Evolutionary conservation across 2,888 invertebrate genomes (phyloP).

Genomic region (Strigamia maritima): DNA sequence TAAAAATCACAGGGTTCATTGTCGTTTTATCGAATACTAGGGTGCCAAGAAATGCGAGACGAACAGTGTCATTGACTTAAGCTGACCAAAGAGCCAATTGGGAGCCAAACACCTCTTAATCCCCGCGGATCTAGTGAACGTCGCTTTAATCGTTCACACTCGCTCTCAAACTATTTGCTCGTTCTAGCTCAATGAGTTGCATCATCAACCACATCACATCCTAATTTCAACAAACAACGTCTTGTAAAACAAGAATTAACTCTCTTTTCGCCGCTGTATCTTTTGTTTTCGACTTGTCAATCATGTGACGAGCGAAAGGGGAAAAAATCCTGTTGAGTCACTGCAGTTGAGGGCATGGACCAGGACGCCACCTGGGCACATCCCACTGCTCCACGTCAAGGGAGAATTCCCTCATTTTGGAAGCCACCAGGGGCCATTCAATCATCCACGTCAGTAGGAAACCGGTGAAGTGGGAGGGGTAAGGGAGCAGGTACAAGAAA

Average conservation of each 20-base stretch:
- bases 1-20: background rate
- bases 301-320: background rate
- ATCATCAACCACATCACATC: background rate
- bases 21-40: background rate
- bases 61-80: conserved; percentile 4
- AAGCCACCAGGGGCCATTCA: background rate
- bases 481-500: background rate
- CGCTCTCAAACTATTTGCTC: background rate
- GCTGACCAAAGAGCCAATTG: conserved; percentile 4
- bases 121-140: background rate
- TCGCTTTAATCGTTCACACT: conserved; percentile 4
- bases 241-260: background rate
- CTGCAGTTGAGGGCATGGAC: background rate
- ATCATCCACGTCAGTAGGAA: background rate
- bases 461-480: background rate
- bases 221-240: background rate
- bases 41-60: background rate
- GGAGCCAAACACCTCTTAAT: conserved; percentile 4
- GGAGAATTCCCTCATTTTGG: background rate
- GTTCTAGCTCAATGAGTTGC: background rate
- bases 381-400: conserved; percentile 4
- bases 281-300: background rate
- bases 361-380: conserved; percentile 4
- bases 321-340: background rate
- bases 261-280: background rate